Evolutionary conservation across 2,888 invertebrate species (phyloP), one percentile per base, ranked within the genome.

Genomic region (Nomada lathburiana): DNA sequence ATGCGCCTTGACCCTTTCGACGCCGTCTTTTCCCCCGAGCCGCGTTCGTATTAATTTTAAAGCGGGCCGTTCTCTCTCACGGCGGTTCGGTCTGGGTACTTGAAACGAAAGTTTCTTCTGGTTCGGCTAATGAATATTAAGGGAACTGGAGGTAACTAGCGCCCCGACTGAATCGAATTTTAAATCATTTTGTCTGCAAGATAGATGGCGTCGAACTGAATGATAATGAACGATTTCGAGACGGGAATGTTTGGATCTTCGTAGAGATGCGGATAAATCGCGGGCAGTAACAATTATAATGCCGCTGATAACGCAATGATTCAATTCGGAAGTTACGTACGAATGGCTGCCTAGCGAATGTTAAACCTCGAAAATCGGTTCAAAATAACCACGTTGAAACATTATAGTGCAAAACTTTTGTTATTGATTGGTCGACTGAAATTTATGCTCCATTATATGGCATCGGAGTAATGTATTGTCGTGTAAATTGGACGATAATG

Each of bases 401-500:
- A 72, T 50, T 29, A 23, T 47, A 47, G 63, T 50, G 13, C 67
- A 29, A 55, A 29, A 42, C 63, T 63, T n/a, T 67, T 63, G 62
- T 59, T 72, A 80, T 80, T 71, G 80, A 80, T 80, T 63, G 72
- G 52, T 47, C 55, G 52, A 18, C 57, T 62, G 68, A 67, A 80
- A 80, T 80, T 80, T 80, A 80, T 72, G 67, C 55, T 20, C 78
- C 72, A 63, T 72, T 80, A 80, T 80, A 80, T 68, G 68, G 72
- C 68, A 42, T 44, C 71, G 72, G 52, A 63, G 72, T 80, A 80
- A 80, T 72, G 63, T 80, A 80, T 80, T 72, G 72, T 11, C 68
- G 72, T 68, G 72, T 72, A 80, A 80, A 80, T 80, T 80, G 72
- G 72, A 64, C 67, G 80, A 13, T 80, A 80, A 80, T 80, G 80